These are phyloP conservation scores for Rhinoraja longicauda DNA, from an alignment of 2,797 vertebrate genomes.

Conservation along the genomic window DNA sequence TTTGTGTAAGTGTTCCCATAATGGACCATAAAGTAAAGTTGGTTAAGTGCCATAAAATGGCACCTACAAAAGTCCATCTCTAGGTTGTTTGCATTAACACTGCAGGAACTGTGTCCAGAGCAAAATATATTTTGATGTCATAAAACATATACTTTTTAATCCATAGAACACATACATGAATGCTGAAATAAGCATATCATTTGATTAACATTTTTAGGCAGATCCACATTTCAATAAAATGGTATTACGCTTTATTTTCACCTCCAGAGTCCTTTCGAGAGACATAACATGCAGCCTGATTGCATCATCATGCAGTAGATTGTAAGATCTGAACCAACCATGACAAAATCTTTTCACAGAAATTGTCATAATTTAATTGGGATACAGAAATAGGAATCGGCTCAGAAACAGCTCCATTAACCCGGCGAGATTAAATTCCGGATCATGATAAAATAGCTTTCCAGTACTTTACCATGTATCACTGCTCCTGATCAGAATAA, in stretches of 20 bases:
- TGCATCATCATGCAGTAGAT: conserved; percentile 33
- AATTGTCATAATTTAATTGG: background rate
- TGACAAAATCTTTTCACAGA: background rate
- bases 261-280: background rate
- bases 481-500: background rate
- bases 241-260: background rate
- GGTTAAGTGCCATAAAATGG: background rate
- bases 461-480: background rate
- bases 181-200: background rate
- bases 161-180: background rate
- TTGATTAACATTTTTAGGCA: conserved; percentile 8
- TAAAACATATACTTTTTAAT: background rate
- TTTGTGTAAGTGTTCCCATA: background rate
- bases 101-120: background rate
- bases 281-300: conserved; percentile 1
- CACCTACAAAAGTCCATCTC: background rate
- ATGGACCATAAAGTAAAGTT: background rate
- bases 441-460: background rate
- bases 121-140: background rate
- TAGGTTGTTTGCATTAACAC: too few relatives aligned
- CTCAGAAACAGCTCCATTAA: background rate
- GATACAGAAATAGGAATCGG: background rate
- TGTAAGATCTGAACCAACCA: conserved; percentile 15
- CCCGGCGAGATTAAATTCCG: background rate
- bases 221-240: background rate